Evolutionary conservation across 2,888 invertebrate species (phyloP).

Genomic region (Glaucopsyche alexis): DNA sequence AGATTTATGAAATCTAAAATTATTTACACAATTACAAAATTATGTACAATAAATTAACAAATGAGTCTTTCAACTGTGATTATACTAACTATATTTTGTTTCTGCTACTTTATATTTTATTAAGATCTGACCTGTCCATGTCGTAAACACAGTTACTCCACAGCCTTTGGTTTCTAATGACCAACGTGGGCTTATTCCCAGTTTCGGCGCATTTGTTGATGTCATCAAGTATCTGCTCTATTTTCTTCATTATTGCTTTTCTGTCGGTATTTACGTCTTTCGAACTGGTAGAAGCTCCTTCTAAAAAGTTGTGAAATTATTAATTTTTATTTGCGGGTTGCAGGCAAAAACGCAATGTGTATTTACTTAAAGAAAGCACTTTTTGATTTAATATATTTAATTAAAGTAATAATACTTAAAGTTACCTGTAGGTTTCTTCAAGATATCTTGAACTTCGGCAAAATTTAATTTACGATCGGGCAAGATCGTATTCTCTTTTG

Average conservation of each 20-base stretch:
- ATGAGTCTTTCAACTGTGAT: too few relatives aligned
- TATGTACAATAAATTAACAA: too few relatives aligned
- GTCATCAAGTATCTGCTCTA: slow-evolving; percentile 65
- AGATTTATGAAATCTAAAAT: too few relatives aligned
- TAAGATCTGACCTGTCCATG: slow-evolving; percentile 60
- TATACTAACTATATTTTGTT: too few relatives aligned
- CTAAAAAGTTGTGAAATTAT: neutral
- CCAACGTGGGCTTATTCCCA: slow-evolving; percentile 60
- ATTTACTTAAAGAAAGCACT: neutral
- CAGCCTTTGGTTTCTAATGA: slow-evolving; percentile 66
- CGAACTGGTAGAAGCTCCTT: slow-evolving; percentile 35
- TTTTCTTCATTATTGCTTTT: slow-evolving; percentile 58
- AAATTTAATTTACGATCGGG: slow-evolving; percentile 66
- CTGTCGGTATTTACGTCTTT: slow-evolving; percentile 50
- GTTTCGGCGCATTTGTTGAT: slow-evolving; percentile 63
- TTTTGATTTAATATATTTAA: neutral
- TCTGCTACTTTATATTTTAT: neutral
- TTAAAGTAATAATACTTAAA: neutral
- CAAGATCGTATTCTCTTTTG: slow-evolving; percentile 44
- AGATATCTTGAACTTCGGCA: slow-evolving; percentile 58
- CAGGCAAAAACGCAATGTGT: too few relatives aligned
- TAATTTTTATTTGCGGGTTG: neutral
- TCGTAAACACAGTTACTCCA: slow-evolving; percentile 79
- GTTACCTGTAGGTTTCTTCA: slow-evolving; percentile 44
- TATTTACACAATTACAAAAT: too few relatives aligned